Percentiles rank a stretch among this genome's conserved stretches.
phyloP scores from a whole-genome alignment of 1,140 invertebrate genomes.

The Polypedilum vanderplanki region DNA sequence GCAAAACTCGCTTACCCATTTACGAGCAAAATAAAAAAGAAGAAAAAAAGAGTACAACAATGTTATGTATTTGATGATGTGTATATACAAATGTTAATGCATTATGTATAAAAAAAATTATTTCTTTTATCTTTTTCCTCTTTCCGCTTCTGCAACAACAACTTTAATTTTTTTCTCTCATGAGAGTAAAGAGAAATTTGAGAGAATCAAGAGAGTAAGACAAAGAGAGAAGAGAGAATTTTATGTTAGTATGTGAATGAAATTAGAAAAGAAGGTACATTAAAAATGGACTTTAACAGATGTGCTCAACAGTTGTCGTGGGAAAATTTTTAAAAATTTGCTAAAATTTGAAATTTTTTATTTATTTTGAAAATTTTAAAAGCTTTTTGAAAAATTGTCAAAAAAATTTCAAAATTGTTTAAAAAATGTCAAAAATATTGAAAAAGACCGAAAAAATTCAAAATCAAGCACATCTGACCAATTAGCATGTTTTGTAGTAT shows the following conservation, averaged over 20 bases:
- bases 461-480: constrained; percentile 4
- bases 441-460: background rate
- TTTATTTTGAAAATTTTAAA: background rate
- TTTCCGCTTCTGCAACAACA: constrained; percentile 7
- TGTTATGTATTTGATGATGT: background rate
- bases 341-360: background rate
- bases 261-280: constrained; percentile 9
- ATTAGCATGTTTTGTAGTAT: background rate
- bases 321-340: background rate
- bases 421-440: no score
- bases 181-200: background rate
- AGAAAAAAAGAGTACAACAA: constrained; percentile 1
- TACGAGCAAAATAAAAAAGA: no score
- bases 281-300: background rate
- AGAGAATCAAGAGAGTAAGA: background rate
- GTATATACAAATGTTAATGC: constrained; percentile 25
- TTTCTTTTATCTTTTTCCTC: constrained; percentile 2
- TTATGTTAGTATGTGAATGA: background rate
- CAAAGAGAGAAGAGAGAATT: background rate
- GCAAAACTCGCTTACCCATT: background rate
- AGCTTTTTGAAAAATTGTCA: background rate
- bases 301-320: background rate
- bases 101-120: background rate
- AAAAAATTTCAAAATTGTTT: background rate
- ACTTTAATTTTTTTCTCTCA: background rate